Evolutionary conservation across 2,888 invertebrate genomes (phyloP).

Genomic region (Eumerus sabulonum): DNA sequence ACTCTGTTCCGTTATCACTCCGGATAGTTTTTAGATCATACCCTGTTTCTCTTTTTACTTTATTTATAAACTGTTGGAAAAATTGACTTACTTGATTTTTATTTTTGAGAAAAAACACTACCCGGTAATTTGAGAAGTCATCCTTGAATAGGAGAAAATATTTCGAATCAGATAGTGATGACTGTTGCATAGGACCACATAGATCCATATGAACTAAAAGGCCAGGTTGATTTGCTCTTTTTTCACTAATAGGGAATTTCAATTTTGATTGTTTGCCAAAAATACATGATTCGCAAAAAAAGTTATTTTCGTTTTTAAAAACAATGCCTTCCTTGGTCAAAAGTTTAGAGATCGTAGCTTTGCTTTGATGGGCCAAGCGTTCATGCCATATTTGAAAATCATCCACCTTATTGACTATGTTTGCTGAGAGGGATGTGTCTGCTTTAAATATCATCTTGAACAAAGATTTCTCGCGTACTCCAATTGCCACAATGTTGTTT

Average conservation of each 20-base stretch:
- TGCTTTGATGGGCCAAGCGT: conserved; percentile 7
- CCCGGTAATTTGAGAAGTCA: conserved; percentile 63
- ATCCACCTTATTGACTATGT: not conserved
- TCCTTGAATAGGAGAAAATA: conserved; percentile 68
- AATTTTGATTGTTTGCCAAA: conserved; percentile 62
- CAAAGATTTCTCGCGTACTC: not conserved
- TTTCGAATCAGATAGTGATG: conserved; percentile 59
- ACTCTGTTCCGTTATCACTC: conserved; percentile 72
- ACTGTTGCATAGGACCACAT: conserved; percentile 65
- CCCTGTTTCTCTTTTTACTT: conserved; percentile 36
- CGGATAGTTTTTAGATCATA: conserved; percentile 67
- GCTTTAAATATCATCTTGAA: conserved; percentile 18
- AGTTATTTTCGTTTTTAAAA: conserved; percentile 3
- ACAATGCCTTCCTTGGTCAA: not conserved
- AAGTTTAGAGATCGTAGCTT: not conserved
- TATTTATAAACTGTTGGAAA: not conserved
- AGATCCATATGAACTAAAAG: conserved; percentile 49
- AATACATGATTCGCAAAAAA: conserved; percentile 67
- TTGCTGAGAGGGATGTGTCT: not conserved
- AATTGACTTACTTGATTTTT: conserved; percentile 52
- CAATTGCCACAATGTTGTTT: conserved; percentile 8
- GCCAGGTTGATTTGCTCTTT: not conserved
- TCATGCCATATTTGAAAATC: conserved; percentile 2
- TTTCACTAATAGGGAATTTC: not conserved
- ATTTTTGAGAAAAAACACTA: conserved; percentile 50